Base-by-base conservation (phyloP, 1,140 invertebrate genomes). In the Brachionus paranguensis region DNA sequence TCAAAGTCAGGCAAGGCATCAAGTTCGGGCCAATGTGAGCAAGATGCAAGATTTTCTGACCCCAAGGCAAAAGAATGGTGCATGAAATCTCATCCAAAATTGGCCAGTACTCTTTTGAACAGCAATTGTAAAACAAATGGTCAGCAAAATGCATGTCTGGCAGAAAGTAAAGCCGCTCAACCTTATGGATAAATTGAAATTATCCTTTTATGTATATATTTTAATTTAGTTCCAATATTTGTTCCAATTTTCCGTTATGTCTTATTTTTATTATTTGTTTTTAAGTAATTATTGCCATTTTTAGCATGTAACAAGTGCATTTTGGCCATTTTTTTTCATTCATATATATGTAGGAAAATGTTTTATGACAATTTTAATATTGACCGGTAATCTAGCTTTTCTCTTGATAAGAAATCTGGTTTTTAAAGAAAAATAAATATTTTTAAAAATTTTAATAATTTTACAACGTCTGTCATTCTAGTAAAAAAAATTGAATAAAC, bases 51-150 rank as follows among this genome's bases (percentile, higher is more conserved):
- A 14, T 81, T 81, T 68, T 64, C 78, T 47, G 78, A 81, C 45
- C 33, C 53, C 6, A 81, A 81, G 20, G 78, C 78, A 41, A 81
- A 81, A 64, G 78, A 81, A 47, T 81, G 78, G 78, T 81, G 78
- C 53, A 17, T 81, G 3, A 81, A 81, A 11, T 81, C 78, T 12
- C 78, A 81, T 81, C 78, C 78, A 17, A 60, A 68, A 27, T 45
- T 81, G 33, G 37, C 78, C 17, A 81, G 53, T n/a, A 81, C 78
- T 29, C 27, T 81, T 14, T 14, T 81, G 3, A 81, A 33, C 37
- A n/a, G n/a, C 33, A 29, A 27, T 14, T 41, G 5, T 79, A 55
- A 79, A 17, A 6, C 14, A 53, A 41, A 14, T 55, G 53, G 24
- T 45, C 76, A 53, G 4, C 68, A 72, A 45, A 41, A 68, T 29